Percentiles rank a stretch among this genome's conserved stretches.
phyloP scores from a whole-genome alignment of 2,113 vertebrate genomes.

The Austrofundulus limnaeus region DNA sequence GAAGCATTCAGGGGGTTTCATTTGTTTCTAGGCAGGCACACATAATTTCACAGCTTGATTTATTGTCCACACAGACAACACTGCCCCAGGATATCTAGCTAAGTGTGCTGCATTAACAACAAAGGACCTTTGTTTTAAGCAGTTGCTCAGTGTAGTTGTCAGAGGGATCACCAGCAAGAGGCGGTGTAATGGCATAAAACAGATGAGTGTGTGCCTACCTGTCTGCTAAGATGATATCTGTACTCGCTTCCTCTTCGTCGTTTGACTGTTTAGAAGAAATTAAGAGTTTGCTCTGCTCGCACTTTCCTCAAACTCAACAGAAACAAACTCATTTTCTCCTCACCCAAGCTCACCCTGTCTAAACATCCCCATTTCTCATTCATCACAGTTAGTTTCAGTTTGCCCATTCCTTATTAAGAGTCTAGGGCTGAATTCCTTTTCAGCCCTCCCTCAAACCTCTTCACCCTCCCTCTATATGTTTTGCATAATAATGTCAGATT shows the following conservation, averaged over 20 bases:
- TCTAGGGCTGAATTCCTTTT: no score
- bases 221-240: not conserved
- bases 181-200: conserved; percentile 4
- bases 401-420: no score
- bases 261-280: not conserved
- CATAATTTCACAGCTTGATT: conserved; percentile 64
- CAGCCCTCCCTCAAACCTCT: no score
- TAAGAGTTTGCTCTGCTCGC: not conserved
- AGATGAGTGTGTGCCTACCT: not conserved
- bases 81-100: conserved; percentile 59
- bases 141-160: conserved; percentile 45
- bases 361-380: no score
- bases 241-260: not conserved
- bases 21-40: conserved; percentile 55
- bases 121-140: conserved; percentile 34
- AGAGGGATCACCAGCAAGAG: conserved; percentile 23
- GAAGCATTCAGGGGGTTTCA: conserved; percentile 59
- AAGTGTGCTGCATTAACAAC: conserved; percentile 62
- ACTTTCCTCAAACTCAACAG: not conserved
- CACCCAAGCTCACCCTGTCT: no score
- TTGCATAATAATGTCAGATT: no score
- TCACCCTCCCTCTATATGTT: no score
- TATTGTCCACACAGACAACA: conserved; percentile 65
- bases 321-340: not conserved
- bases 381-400: no score